Conservation (phyloP, 2,888 invertebrate genomes). For the Yponomeuta plumbellus region DNA sequence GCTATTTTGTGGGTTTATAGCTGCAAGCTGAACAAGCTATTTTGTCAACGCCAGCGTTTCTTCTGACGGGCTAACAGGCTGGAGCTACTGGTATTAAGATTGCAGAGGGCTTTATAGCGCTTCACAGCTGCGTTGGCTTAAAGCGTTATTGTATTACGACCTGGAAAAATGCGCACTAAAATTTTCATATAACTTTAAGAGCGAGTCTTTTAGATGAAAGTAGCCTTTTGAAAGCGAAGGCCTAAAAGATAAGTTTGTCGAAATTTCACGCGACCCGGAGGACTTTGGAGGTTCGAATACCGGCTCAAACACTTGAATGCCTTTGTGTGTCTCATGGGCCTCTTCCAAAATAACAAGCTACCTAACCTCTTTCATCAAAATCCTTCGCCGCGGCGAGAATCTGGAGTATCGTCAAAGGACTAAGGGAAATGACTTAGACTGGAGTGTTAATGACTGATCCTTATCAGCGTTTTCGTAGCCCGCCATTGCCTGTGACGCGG, state of each 20-base stretch:
- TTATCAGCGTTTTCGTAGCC: slow-evolving; percentile 48
- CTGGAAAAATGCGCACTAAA: neutral
- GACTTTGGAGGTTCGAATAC: neutral
- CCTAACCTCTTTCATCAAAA: slow-evolving; percentile 15
- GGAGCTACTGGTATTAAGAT: neutral
- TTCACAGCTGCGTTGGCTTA: neutral
- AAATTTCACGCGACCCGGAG: slow-evolving; percentile 7
- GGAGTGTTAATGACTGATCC: slow-evolving; percentile 55
- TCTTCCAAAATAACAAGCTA: slow-evolving; percentile 13
- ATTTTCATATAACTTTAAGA: neutral
- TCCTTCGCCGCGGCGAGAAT: slow-evolving; percentile 10
- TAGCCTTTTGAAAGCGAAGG: neutral
- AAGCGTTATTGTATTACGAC: neutral
- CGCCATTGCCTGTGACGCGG: slow-evolving; percentile 25
- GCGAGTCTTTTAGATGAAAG: neutral
- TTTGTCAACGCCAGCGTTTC: slow-evolving; percentile 2
- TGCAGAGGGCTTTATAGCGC: neutral
- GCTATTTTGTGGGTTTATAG: neutral
- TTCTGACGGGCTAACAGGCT: slow-evolving; percentile 1
- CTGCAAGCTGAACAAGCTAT: slow-evolving; percentile 1
- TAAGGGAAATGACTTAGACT: slow-evolving; percentile 28
- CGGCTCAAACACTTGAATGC: slow-evolving; percentile 5
- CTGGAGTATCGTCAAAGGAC: slow-evolving; percentile 16
- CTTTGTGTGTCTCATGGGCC: slow-evolving; percentile 6
- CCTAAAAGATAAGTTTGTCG: slow-evolving; percentile 1